phyloP scores from a whole-genome alignment of 1,140 invertebrate genomes.

The Drosophila saltans region DNA sequence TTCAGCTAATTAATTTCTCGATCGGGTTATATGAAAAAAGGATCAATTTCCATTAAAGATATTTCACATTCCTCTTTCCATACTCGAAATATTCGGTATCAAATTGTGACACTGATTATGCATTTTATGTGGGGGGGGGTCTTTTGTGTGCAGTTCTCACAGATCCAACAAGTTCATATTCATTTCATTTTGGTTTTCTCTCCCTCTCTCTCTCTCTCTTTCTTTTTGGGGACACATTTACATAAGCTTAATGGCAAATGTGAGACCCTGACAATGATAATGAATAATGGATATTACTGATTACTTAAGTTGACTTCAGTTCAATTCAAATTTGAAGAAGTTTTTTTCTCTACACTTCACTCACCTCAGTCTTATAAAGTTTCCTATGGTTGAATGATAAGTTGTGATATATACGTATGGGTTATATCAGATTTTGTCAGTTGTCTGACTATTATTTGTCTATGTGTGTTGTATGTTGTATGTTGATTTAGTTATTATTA shows the following conservation, averaged over 20 bases:
- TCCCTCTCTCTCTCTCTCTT: background rate
- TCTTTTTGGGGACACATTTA: conserved; percentile 48
- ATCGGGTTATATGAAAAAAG: conserved; percentile 7
- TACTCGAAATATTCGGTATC: conserved; percentile 49
- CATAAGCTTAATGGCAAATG: conserved; percentile 66
- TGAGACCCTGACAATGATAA: conserved; percentile 28
- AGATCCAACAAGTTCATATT: conserved; percentile 41
- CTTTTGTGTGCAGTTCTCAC: conserved; percentile 66
- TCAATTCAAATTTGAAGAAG: conserved; percentile 22
- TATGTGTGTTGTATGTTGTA: conserved; percentile 31
- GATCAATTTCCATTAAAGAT: conserved; percentile 12
- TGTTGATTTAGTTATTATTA: conserved; percentile 68
- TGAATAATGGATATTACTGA: conserved; percentile 23
- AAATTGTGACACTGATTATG: conserved; percentile 49
- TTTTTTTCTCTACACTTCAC: conserved; percentile 17
- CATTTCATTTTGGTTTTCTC: conserved; percentile 7
- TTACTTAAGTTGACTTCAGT: conserved; percentile 13
- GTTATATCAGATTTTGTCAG: conserved; percentile 10
- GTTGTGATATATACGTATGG: conserved; percentile 39
- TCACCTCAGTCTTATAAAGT: conserved; percentile 83
- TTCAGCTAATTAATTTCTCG: background rate
- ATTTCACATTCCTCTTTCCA: conserved; percentile 24
- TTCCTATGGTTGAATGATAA: conserved; percentile 70
- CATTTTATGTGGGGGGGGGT: conserved; percentile 48
- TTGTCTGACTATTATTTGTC: conserved; percentile 17